Evolutionary conservation across 2,113 vertebrate species (phyloP), one percentile per base, ranked within the genome.

Genomic region (Amphilophus citrinellus): DNA sequence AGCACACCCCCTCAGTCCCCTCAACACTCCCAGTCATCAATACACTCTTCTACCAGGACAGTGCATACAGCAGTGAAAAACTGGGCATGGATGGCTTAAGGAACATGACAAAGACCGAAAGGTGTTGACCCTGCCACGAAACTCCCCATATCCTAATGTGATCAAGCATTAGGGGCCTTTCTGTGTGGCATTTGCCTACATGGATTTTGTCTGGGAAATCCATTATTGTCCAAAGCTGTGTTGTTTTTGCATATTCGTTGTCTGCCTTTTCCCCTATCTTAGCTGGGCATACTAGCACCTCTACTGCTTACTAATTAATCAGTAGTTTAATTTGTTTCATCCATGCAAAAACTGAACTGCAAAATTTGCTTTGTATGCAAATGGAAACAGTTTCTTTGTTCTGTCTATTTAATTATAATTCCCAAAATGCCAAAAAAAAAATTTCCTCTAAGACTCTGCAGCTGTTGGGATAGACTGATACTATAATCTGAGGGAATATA

Each of bases 401-500:
- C 32, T 37, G 24, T 18, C 35, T 75, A 53, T 44, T 22, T 1
- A 47, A 35, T 53, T 11, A 63, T 60, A n/a, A 20, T 59, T 79
- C 8, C 2, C 10, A 4, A 87, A 87, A 80, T 60, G 13, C 7
- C 14, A 24, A 27, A 27, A 27, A 27, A 17, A 10, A 5, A 17
- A 44, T 35, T 53, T 75, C 13, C 42, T 76, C 24, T 60, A 47
- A 76, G 76, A 77, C 18, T 20, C n/a, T 50, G 37, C 30, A 73
- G 27, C 61, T 78, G 30, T 44, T 61, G 17, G 57, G 14, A n/a
- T 58, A 37, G 71, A 62, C 66, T 61, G 11, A 58, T 73, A 59
- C 76, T 42, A 80, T 78, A 75, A 68, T 62, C 18, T 63, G 53
- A 75, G 20, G 68, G 22, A 73, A 61, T 13, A 24, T 8, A 81